Conservation (phyloP, 2,888 invertebrate genomes). For the Cephus runcator region DNA sequence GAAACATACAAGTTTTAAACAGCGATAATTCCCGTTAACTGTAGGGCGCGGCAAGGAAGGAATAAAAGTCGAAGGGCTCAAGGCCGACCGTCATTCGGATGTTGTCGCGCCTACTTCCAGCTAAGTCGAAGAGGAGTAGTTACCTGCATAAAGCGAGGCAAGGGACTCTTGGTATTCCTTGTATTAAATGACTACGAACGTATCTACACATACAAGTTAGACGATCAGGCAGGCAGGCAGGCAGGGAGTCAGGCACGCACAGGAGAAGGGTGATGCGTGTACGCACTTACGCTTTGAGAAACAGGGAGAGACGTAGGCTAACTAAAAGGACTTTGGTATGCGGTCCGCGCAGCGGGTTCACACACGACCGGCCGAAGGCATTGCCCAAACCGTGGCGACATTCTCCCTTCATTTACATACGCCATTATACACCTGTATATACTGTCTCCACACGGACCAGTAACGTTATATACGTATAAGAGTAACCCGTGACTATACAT, state of each 20-base stretch:
- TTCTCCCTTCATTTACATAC: conserved; percentile 49
- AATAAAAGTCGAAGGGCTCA: not conserved
- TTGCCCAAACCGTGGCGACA: conserved; percentile 50
- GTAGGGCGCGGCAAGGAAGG: not conserved
- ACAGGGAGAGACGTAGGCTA: conserved; percentile 19
- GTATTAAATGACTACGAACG: conserved; percentile 46
- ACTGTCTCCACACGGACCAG: conserved; percentile 17
- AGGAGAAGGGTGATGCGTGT: conserved; percentile 12
- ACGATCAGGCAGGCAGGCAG: not conserved
- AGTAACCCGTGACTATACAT: not conserved
- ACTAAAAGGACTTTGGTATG: conserved; percentile 56
- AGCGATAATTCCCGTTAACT: not conserved
- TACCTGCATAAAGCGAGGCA: conserved; percentile 32
- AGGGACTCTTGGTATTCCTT: conserved; percentile 38
- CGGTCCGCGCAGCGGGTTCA: conserved; percentile 58
- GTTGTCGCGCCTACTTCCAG: conserved; percentile 41
- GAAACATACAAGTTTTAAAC: not conserved
- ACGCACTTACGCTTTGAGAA: conserved; percentile 9
- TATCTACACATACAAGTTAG: conserved; percentile 7
- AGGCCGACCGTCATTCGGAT: conserved; percentile 13
- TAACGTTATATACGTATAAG: not conserved
- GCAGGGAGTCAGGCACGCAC: conserved; percentile 18
- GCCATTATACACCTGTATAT: conserved; percentile 50
- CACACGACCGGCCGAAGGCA: conserved; percentile 46
- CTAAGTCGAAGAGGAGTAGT: conserved; percentile 22